Evolutionary conservation across 1,140 invertebrate species (phyloP), one percentile per base, ranked within the genome.

Genomic region (Drosophila carrolli): DNA sequence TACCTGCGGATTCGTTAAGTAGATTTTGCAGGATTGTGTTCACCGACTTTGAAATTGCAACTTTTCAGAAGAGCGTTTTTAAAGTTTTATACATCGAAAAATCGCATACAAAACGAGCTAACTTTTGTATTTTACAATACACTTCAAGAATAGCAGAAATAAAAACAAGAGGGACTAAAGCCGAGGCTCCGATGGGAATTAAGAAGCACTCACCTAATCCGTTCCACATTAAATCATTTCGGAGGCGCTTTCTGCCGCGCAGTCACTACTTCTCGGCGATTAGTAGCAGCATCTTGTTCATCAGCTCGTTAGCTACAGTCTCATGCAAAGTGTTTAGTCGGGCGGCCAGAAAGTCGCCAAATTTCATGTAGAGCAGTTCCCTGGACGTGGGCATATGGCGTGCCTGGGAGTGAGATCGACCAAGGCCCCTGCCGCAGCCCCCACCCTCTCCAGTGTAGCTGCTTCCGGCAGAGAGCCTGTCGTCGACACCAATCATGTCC

Each of bases 331-430:
- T 91, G 59, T 92, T 91, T 60, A 92, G 68, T 71, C 90, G 75
- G n/a, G 91, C 91, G 19, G 90, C 77, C 13, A 92, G 65, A 57
- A 91, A 92, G 16, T 92, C 91, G 9, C 90, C 91, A 56, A 92
- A 92, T 27, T 91, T 92, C 3, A 79, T 80, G 19, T 92, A 91
- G 48, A 92, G 77, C 46, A 91, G 57, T 65, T 91, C 90, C 6
- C 84, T 66, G 0, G 90, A 60, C 40, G 68, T 79, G 1, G 70
- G 76, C 27, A 75, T 51, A 32, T 67, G 73, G 0, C 65, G 56
- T 5, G 67, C 29, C 11, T 43, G 47, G 9, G 57, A 27, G 41
- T 70, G 57, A 2, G 32, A 8, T 27, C 46, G 51, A 16, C 59
- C 71, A 5, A 47, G 32, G 1, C 13, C 51, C 10, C 65, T 72